Evolutionary conservation across 2,888 invertebrate species (phyloP), one percentile per base, ranked within the genome.

Genomic region (Drosophila pegasa): DNA sequence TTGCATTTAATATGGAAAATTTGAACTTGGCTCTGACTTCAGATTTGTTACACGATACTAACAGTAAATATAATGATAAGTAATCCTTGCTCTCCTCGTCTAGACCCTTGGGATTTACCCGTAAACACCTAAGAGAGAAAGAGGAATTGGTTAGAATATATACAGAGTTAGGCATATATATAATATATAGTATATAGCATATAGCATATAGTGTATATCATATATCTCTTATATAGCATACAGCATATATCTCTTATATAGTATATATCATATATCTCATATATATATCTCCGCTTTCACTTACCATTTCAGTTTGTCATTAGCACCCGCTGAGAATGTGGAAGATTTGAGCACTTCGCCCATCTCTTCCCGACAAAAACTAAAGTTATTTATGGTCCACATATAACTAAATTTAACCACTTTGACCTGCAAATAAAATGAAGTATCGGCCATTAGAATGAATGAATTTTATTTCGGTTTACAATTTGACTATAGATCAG

Each of bases 331-430:
- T 83, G 98, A 99, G 94, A 99, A 99, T 89, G 99, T 99, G 90
- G 99, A 99, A 93, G 99, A 99, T 94, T 99, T 99, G 92, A 99
- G 95, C 88, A 99, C 99, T 94, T 99, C 99, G 89, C 99, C 99
- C 99, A 99, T 99, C 94, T 99, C 99, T 94, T 99, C 99, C 89
- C 99, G 97, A 94, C 99, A 99, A 94, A 99, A 99, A 94, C 99
- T 99, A 94, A 99, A 99, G 95, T 99, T 99, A 94, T 99, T 99
- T 94, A 99, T 99, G 93, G 99, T 99, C 99, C 99, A 99, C 98
- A 99, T 99, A 94, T 99, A 99, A 94, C 98, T 99, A 95, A 99
- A 99, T 94, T 99, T 99, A 89, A 99, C 98, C 93, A 99, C 99
- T 96, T 99, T 99, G 93, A 99, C 99, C 98, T 98, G 95, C 6